Evolutionary conservation across 92 coral and sea anemone species (phyloP).

Genomic region (Epizoanthus scotinus): DNA sequence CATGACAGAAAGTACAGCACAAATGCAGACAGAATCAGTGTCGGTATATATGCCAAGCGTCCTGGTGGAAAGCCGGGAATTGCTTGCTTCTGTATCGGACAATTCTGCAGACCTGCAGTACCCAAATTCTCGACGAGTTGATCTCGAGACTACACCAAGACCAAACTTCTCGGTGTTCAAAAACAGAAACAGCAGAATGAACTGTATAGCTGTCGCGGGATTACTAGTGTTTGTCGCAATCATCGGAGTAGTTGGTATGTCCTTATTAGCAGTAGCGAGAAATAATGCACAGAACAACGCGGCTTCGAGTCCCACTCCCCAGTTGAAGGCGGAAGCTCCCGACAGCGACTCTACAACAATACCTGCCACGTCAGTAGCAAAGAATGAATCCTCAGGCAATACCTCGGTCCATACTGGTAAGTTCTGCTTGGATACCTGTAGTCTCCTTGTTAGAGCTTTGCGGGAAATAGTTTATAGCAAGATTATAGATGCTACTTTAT

Average conservation of each 20-base stretch:
- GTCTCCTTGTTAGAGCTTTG: too few species aligned
- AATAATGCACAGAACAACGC: neutral
- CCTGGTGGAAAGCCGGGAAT: neutral
- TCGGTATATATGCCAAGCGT: neutral
- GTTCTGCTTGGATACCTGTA: too few species aligned
- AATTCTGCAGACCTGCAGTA: neutral
- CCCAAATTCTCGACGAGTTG: neutral
- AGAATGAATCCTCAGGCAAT: too few species aligned
- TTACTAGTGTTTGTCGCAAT: neutral
- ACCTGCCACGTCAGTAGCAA: too few species aligned
- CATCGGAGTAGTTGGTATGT: slow-evolving; percentile 17
- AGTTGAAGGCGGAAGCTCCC: neutral
- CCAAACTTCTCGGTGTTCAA: neutral
- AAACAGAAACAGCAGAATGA: neutral
- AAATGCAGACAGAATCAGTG: neutral
- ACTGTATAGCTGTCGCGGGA: neutral
- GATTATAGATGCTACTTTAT: too few species aligned
- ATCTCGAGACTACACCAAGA: neutral
- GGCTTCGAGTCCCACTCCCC: neutral
- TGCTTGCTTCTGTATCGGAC: neutral
- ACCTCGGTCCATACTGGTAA: too few species aligned
- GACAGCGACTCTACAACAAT: too few species aligned
- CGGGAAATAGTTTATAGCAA: too few species aligned
- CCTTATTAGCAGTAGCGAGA: neutral
- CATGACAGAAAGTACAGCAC: neutral